Evolutionary conservation across 23 tunicate species (phyloP).

Genomic region (Diplosoma virens): DNA sequence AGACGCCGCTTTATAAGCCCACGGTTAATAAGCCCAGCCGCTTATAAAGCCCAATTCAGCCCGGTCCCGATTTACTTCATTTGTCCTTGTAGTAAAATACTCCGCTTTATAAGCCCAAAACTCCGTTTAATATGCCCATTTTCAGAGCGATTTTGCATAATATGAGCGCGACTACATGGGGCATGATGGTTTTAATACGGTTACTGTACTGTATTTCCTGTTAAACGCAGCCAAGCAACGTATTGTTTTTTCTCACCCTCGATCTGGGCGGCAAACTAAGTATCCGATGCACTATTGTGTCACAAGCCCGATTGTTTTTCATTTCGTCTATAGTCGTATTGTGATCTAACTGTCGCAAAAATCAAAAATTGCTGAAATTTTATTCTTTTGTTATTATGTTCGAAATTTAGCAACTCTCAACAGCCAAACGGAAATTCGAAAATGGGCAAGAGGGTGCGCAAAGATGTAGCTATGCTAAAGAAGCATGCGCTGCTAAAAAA

Average conservation of each 20-base stretch:
- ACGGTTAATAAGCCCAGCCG: no score
- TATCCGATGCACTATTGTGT: neutral
- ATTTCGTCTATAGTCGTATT: constrained; percentile 5
- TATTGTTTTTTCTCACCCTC: no score
- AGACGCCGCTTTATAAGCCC: constrained; percentile 17
- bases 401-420: neutral
- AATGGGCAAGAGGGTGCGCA: no score
- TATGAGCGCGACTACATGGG: neutral
- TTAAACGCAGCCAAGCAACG: neutral
- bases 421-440: neutral
- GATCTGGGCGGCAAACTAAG: constrained; percentile 8
- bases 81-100: neutral
- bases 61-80: neutral
- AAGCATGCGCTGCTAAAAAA: no score
- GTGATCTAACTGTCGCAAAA: constrained; percentile 8
- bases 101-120: neutral
- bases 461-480: no score
- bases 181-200: neutral
- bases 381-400: constrained; percentile 14
- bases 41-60: neutral
- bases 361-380: constrained; percentile 13
- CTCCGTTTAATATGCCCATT: neutral
- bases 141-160: neutral
- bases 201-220: neutral
- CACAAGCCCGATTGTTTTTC: constrained; percentile 12